Conservation (phyloP, 2,797 vertebrate species). For the Erpetoichthys calabaricus region DNA sequence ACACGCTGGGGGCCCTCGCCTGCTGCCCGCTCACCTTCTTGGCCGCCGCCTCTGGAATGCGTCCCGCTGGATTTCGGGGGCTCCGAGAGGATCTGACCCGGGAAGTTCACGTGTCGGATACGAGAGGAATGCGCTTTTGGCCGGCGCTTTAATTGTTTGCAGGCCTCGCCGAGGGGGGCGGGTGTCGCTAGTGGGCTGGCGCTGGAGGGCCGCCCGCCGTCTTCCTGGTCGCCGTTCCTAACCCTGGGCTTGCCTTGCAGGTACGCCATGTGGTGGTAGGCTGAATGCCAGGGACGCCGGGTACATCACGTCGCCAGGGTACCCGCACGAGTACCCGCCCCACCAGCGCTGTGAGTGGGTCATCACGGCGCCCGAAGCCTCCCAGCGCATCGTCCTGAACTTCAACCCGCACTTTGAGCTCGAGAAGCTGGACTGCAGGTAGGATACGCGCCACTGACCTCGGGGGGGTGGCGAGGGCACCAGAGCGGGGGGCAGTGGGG, state of each 20-base stretch:
- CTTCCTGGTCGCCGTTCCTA: too few relatives aligned
- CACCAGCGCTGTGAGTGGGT: slow-evolving; percentile 94
- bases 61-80: too few relatives aligned
- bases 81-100: too few relatives aligned
- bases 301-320: slow-evolving; percentile 95
- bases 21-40: too few relatives aligned
- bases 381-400: slow-evolving; percentile 93
- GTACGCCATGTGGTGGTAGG: slow-evolving; percentile 63
- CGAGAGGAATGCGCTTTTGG: too few relatives aligned
- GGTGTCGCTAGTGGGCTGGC: too few relatives aligned
- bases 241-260: slow-evolving; percentile 25
- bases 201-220: too few relatives aligned
- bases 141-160: too few relatives aligned
- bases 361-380: slow-evolving; percentile 78
- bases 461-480: slow-evolving; percentile 34
- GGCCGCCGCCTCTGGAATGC: too few relatives aligned
- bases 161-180: too few relatives aligned
- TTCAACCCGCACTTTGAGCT: slow-evolving; percentile 98
- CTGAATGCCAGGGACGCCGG: slow-evolving; percentile 83
- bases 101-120: too few relatives aligned
- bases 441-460: slow-evolving; percentile 38
- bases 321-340: slow-evolving; percentile 90
- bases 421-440: slow-evolving; percentile 97
- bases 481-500: slow-evolving; percentile 29
- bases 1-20: too few relatives aligned